Conservation (phyloP, 1,140 invertebrate genomes). For the Arion vulgaris region DNA sequence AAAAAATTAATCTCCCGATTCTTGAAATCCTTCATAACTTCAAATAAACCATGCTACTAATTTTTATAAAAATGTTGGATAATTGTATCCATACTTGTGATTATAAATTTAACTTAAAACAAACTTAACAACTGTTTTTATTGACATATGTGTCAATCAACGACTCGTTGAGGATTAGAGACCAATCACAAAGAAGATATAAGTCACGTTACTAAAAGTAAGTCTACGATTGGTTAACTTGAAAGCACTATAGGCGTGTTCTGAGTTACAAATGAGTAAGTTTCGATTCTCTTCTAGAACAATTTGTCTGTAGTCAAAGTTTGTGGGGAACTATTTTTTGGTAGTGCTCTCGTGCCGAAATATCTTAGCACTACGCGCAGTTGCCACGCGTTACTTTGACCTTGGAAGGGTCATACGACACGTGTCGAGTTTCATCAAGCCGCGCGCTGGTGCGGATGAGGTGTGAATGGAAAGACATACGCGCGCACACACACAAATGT, state of each 20-base stretch:
- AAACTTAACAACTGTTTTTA: too few relatives aligned
- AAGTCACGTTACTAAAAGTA: not conserved
- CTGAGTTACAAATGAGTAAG: not conserved
- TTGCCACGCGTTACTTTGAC: not conserved
- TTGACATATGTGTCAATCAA: not conserved
- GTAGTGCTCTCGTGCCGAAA: not conserved
- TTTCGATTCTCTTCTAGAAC: not conserved
- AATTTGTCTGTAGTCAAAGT: not conserved
- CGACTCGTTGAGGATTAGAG: not conserved
- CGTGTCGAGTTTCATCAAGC: not conserved
- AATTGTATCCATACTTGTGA: too few relatives aligned
- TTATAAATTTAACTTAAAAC: too few relatives aligned
- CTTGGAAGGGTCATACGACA: not conserved
- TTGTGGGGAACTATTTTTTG: not conserved
- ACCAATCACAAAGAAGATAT: not conserved
- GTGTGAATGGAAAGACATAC: not conserved
- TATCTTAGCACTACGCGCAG: not conserved
- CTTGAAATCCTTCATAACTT: too few relatives aligned
- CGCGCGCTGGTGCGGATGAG: not conserved
- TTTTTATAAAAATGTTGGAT: too few relatives aligned
- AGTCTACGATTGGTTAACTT: not conserved
- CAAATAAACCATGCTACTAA: too few relatives aligned
- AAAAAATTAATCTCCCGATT: too few relatives aligned
- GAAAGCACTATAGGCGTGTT: not conserved
- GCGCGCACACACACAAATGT: too few relatives aligned